A percentile compares a stretch with the other conserved stretches of the same genome.
Conservation (phyloP, 2,113 vertebrate genomes). For the Neotragus moschatus region DNA sequence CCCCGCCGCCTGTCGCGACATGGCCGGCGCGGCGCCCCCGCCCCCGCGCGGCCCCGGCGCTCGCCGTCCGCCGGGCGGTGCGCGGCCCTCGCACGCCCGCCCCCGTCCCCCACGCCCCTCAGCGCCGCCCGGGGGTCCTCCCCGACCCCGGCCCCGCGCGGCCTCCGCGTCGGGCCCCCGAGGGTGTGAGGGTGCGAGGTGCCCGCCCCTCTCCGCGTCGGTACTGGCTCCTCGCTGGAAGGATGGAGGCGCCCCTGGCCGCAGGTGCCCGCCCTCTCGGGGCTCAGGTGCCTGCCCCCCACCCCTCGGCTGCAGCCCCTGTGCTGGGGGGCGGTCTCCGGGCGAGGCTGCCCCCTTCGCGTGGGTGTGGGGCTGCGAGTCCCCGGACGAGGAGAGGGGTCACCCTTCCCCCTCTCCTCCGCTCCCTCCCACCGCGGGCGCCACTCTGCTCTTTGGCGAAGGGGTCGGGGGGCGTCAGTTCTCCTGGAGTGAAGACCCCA, state of each 20-base stretch:
- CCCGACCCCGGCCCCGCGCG: conserved; percentile 24
- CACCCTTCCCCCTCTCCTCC: not conserved
- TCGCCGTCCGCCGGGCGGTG: not conserved
- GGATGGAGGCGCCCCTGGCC: not conserved
- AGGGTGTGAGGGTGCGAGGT: not conserved
- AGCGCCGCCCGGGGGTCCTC: not conserved
- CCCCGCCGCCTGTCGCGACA: conserved; percentile 36
- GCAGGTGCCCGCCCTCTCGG: not conserved
- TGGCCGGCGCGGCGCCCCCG: not conserved
- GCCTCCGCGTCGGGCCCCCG: not conserved
- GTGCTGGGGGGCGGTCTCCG: not conserved
- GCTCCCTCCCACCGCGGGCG: not conserved
- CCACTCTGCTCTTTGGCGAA: not conserved
- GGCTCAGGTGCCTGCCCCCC: not conserved
- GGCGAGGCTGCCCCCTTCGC: not conserved
- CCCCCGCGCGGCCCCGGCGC: not conserved
- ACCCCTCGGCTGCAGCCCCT: not conserved
- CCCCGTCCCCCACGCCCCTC: not conserved
- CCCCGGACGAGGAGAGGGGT: not conserved
- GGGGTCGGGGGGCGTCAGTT: not conserved
- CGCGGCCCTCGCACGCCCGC: not conserved
- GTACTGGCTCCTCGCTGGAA: not conserved
- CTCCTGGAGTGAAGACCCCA: not conserved
- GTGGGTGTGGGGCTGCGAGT: not conserved
- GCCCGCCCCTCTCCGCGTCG: not conserved